Base-by-base conservation (phyloP, 2,797 vertebrate species). In the Lagorchestes hirsutus region DNA sequence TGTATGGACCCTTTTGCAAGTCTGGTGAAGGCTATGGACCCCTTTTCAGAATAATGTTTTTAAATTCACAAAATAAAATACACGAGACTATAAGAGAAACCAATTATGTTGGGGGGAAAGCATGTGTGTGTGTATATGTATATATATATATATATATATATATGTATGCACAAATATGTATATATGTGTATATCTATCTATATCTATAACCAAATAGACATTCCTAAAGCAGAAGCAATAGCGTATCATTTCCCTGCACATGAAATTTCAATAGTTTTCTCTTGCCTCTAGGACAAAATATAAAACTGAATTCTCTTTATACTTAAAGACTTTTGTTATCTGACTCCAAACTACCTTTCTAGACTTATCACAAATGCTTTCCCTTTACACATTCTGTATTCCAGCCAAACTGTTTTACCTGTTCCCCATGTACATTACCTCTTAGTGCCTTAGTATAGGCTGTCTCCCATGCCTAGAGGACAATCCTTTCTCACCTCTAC, bases 111-210 rank as follows among this genome's bases (percentile, higher is more conserved):
- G 34, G 22, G 22, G 24, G 11, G 9, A 5, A 34, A 34, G 29
- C 9, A 16, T 67, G 34, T 34, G 6, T 74, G 14, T 74, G 34
- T 74, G 62, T 74, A 5, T 82, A 10, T 40, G 1, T 67, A 13
- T 62, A 5, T 62, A 0, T 29, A 8, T 27, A 11, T 6, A 3
- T 31, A 13, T 13, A 14, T 34, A 10, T 1, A n/a, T n/a, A 18
- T n/a, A 62, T 67, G 18, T 74, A 14, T 74, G 31, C n/a, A 4
- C 46, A 46, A 46, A 46, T 74, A n/a, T 46, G 1, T 40, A 40
- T 55, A 12, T 62, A 34, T 62, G 13, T 74, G 67, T 74, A 0
- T 74, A 16, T 74, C 31, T 67, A n/a, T n/a, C 34, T 67, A 67
- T 31, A 62, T 31, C 31, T 67, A n/a, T 82, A 31, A 46, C 18